Base-by-base conservation (phyloP, 2,888 invertebrate genomes). In the Ferdinandea cuprea region DNA sequence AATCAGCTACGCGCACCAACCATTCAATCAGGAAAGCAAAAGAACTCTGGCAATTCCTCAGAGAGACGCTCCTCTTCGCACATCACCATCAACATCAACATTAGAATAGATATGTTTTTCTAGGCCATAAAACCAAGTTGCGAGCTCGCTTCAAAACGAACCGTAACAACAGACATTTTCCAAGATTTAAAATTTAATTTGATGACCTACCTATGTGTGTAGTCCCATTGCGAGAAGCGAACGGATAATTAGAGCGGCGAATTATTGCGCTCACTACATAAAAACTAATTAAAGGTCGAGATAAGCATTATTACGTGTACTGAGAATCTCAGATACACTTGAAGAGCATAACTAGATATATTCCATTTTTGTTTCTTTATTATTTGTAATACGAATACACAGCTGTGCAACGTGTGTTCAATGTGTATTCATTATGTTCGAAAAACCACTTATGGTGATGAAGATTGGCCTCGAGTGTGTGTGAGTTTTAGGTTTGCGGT, bases 361-460 rank as follows among this genome's bases (percentile, higher is more conserved):
- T n/a, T 13, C 32, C 37, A n/a, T 44, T 25, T 11, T 32, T 19
- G 61, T 52, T 77, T 59, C 77, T 50, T 56, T 58, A 9, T 59
- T 54, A 72, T 68, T 68, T 66, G 72, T 59, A 79, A 80, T 69
- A 65, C 68, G 56, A 74, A 73, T 58, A 59, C 35, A 21, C 46
- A n/a, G n/a, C n/a, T n/a, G n/a, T 11, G 19, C 21, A 8, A 15
- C 25, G n/a, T 54, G 44, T 71, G 50, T 56, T 80, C 21, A 8
- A 15, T 17, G n/a, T 54, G 44, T 71, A 44, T 56, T 80, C 58
- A 42, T 58, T 44, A 42, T 50, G 66, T 77, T 83, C 77, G 72
- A 48, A 77, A n/a, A 78, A 83, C 78, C 83, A 83, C 71, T 83
- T 78, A 68, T 54, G 83, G 54, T 28, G 77, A 78, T 72, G 77